Percentiles rank a stretch among this genome's conserved stretches.
Evolutionary conservation across 2,888 invertebrate species (phyloP).

Genomic region (Molorchus minor): DNA sequence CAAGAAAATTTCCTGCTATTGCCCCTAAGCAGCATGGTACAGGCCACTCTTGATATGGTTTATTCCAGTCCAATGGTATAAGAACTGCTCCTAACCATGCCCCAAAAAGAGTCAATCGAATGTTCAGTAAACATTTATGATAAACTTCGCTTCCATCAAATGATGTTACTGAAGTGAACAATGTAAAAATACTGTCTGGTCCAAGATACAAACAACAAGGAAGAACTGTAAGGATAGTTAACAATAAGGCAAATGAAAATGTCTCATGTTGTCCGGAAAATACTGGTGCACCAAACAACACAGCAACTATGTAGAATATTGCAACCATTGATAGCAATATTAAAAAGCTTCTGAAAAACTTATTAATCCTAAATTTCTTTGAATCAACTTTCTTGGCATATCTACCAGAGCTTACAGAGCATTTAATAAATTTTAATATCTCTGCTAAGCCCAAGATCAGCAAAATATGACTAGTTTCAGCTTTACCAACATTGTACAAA

Average conservation of each 20-base stretch:
- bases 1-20: conserved; percentile 67
- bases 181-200: conserved; percentile 66
- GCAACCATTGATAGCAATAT: conserved; percentile 63
- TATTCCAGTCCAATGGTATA: conserved; percentile 91
- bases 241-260: conserved; percentile 70
- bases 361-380: conserved; percentile 37
- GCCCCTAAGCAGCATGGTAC: conserved; percentile 78
- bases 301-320: conserved; percentile 69
- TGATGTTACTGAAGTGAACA: conserved; percentile 66
- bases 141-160: conserved; percentile 65
- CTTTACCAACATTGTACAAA: conserved; percentile 70
- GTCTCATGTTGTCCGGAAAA: conserved; percentile 73
- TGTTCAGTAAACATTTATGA: conserved; percentile 68
- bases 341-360: conserved; percentile 63
- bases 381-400: conserved; percentile 55
- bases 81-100: conserved; percentile 87
- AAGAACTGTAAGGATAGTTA: conserved; percentile 71
- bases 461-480: conserved; percentile 56
- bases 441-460: conserved; percentile 63
- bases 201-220: conserved; percentile 72
- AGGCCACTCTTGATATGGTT: conserved; percentile 87
- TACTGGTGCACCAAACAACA: conserved; percentile 76
- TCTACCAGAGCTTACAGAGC: conserved; percentile 42
- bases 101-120: conserved; percentile 72
- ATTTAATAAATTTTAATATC: conserved; percentile 63